Evolutionary conservation across 2,113 vertebrate genomes (phyloP).

Genomic region (Psammodynastes pulverulentus): DNA sequence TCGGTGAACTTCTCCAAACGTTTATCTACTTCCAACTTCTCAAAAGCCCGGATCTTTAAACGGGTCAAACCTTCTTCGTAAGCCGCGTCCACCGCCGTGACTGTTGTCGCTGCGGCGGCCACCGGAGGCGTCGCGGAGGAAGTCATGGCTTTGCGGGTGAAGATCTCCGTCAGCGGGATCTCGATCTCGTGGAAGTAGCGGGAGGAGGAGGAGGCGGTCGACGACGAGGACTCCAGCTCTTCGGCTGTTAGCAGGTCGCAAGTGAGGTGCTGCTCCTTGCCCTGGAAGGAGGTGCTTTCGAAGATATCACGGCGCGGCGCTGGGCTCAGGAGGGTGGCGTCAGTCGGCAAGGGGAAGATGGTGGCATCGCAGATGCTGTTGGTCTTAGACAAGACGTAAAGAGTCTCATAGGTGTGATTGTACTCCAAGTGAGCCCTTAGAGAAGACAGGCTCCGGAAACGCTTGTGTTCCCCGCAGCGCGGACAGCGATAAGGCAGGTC

Average conservation of each 20-base stretch:
- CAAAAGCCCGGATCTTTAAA: constrained; percentile 91
- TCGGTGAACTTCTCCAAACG: constrained; percentile 93
- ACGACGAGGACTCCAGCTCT: constrained; percentile 64
- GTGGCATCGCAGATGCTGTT: constrained; percentile 94
- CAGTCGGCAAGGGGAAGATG: constrained; percentile 84
- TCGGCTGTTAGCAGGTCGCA: constrained; percentile 74
- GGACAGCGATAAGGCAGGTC: constrained; percentile 98
- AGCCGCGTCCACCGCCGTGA: constrained; percentile 83
- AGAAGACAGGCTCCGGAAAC: constrained; percentile 96
- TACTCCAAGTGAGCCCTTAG: constrained; percentile 95
- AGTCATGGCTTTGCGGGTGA: constrained; percentile 83
- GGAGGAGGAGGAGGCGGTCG: constrained; percentile 72
- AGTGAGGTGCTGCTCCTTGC: constrained; percentile 84
- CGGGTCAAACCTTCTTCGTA: constrained; percentile 95
- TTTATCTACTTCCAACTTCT: constrained; percentile 92
- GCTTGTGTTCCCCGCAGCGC: constrained; percentile 97
- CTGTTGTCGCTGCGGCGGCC: constrained; percentile 74
- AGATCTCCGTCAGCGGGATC: constrained; percentile 90
- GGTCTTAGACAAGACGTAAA: constrained; percentile 97
- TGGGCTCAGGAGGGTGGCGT: constrained; percentile 79
- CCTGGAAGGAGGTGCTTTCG: constrained; percentile 85
- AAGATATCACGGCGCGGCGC: constrained; percentile 81
- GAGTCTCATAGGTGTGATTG: constrained; percentile 98
- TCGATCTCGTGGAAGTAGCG: constrained; percentile 93
- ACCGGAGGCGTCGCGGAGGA: constrained; percentile 77